Percentiles rank a stretch among this genome's conserved stretches.
phyloP scores from a whole-genome alignment of 64 coral and sea anemone species.

The Porites australiensis region DNA sequence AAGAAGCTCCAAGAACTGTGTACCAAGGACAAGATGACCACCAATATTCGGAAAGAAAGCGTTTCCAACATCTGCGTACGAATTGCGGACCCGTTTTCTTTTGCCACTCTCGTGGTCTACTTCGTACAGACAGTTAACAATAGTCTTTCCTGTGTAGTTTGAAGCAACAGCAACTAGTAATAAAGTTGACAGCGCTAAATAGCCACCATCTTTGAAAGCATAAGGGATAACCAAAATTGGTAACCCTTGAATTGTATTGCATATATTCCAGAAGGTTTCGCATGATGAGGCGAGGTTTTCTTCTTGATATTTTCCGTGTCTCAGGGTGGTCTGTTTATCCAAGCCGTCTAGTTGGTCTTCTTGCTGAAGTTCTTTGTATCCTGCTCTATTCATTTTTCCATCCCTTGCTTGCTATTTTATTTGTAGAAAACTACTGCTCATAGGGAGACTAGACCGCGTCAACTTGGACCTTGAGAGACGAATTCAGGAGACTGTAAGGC shows the following conservation, averaged over 20 bases:
- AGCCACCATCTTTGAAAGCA: conserved; percentile 83
- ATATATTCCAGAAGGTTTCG: conserved; percentile 97
- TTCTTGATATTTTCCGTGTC: not conserved
- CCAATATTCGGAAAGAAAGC: conserved; percentile 76
- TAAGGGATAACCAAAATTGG: conserved; percentile 94
- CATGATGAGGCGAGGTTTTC: conserved; percentile 76
- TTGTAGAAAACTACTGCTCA: no score
- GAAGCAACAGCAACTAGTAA: conserved; percentile 77
- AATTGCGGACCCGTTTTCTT: conserved; percentile 74
- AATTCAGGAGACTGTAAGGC: no score
- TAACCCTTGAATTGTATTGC: conserved; percentile 98
- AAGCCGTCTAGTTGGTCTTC: not conserved
- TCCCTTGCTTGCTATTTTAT: no score
- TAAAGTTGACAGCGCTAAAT: conserved; percentile 67
- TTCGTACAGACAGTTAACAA: conserved; percentile 85
- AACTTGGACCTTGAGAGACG: no score
- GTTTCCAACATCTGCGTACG: conserved; percentile 83
- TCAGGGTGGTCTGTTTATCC: not conserved
- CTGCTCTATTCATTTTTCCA: not conserved
- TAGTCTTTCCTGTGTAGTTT: conserved; percentile 89
- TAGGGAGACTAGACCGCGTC: no score
- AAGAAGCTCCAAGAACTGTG: conserved; percentile 74
- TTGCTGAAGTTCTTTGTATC: not conserved
- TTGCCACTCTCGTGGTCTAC: conserved; percentile 44
- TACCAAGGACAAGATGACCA: conserved; percentile 74